These are phyloP conservation scores for Eulemur mongoz DNA, from an alignment of 2,797 vertebrate genomes.

Conservation along the genomic window DNA sequence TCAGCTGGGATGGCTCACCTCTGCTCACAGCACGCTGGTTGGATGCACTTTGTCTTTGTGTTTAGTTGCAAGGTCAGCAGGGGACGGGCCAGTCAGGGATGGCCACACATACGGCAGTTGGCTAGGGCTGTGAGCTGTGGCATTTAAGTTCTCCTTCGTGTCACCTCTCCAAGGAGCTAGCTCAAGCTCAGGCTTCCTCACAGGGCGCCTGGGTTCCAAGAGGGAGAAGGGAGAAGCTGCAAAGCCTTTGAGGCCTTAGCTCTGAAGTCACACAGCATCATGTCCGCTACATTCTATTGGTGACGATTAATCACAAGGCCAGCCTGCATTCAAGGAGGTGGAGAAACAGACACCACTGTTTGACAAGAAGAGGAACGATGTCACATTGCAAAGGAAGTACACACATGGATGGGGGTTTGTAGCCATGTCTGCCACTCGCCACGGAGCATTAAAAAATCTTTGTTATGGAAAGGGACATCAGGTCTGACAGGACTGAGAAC, in stretches of 20 bases:
- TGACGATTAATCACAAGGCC: background rate
- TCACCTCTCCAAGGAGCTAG: background rate
- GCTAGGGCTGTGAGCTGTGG: background rate
- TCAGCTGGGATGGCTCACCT: rapidly evolving
- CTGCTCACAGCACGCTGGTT: background rate
- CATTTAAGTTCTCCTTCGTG: background rate
- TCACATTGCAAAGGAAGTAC: background rate
- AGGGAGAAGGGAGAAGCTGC: background rate
- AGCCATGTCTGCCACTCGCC: background rate
- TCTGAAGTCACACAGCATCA: background rate
- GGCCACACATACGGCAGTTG: background rate
- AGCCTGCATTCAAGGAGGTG: background rate
- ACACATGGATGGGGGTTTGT: rapidly evolving
- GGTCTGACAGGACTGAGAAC: background rate
- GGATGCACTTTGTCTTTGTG: rapidly evolving
- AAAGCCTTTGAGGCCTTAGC: background rate
- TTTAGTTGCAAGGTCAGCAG: rapidly evolving
- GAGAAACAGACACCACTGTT: background rate
- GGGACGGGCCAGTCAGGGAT: background rate
- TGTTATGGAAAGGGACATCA: background rate
- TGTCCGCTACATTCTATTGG: rapidly evolving
- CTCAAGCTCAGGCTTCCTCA: background rate
- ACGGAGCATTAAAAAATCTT: background rate
- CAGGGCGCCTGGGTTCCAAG: background rate
- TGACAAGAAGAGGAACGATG: rapidly evolving